Conservation (phyloP, 1,140 invertebrate species). For the Drosophila pruinosa region DNA sequence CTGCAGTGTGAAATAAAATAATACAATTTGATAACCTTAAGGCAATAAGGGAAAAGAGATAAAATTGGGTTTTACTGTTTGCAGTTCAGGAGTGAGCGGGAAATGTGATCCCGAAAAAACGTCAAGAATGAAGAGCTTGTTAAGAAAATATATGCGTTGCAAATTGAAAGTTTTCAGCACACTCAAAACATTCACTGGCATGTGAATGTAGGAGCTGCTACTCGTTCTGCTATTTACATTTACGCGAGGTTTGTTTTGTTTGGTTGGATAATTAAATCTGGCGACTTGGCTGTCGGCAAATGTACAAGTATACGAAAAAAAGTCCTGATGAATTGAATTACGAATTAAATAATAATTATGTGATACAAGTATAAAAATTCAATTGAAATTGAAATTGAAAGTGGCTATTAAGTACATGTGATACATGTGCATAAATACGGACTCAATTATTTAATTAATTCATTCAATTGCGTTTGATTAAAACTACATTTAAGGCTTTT, state of each 20-base stretch:
- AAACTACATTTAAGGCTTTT: background rate
- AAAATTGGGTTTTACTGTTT: background rate
- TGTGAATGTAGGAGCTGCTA: background rate
- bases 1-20: background rate
- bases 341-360: background rate
- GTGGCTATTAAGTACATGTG: background rate
- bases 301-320: background rate
- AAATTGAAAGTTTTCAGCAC: slow-evolving; percentile 2
- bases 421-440: background rate
- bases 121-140: background rate
- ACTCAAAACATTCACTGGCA: background rate
- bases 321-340: background rate
- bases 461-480: slow-evolving; percentile 17
- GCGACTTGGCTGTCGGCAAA: background rate
- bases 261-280: slow-evolving; percentile 9
- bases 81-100: background rate
- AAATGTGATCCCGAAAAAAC: background rate
- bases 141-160: slow-evolving; percentile 9
- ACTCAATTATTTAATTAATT: slow-evolving; percentile 10
- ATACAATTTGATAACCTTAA: background rate
- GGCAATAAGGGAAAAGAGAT: too few relatives aligned
- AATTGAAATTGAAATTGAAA: slow-evolving; percentile 3
- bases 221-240: background rate
- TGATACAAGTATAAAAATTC: background rate
- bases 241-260: background rate